Conservation (phyloP, 2,797 vertebrate species). For the Gobionotothen gibberifrons region DNA sequence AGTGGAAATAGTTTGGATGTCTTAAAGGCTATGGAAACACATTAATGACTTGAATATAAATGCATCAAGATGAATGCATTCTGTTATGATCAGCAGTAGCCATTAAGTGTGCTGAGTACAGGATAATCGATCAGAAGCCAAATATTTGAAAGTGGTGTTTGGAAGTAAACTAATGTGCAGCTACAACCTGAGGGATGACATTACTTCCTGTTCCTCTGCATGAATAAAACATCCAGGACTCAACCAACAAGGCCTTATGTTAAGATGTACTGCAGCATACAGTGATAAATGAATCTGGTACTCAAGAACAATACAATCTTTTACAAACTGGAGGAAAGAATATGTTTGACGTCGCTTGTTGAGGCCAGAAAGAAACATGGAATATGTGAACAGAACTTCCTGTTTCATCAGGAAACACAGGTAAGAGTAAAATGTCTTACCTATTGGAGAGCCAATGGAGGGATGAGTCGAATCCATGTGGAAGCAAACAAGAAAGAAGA, state of each 20-base stretch:
- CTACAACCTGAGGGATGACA: not conserved
- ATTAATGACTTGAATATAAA: constrained; percentile 25
- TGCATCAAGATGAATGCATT: constrained; percentile 15
- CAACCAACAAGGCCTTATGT: not conserved
- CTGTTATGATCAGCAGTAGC: constrained; percentile 17
- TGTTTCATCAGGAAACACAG: not conserved
- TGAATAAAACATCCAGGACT: not conserved
- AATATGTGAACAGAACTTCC: not conserved
- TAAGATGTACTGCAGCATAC: not conserved
- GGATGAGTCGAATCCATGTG: not conserved
- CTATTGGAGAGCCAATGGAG: constrained; percentile 21
- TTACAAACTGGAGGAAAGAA: not conserved
- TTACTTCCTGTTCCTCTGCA: constrained; percentile 30
- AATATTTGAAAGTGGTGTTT: constrained; percentile 3
- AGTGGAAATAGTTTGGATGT: constrained; percentile 23
- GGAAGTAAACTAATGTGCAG: constrained; percentile 3
- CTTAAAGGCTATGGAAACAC: constrained; percentile 1
- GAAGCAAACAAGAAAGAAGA: constrained; percentile 16
- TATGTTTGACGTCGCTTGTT: not conserved
- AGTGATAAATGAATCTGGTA: not conserved
- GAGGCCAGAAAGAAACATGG: not conserved
- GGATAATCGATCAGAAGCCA: constrained; percentile 1
- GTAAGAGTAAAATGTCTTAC: constrained; percentile 40
- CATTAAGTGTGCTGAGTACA: constrained; percentile 3
- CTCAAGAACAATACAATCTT: not conserved